A percentile compares a stretch with the other conserved stretches of the same genome.
Evolutionary conservation across 2,888 invertebrate genomes (phyloP).

Genomic region (Cabera pusaria): DNA sequence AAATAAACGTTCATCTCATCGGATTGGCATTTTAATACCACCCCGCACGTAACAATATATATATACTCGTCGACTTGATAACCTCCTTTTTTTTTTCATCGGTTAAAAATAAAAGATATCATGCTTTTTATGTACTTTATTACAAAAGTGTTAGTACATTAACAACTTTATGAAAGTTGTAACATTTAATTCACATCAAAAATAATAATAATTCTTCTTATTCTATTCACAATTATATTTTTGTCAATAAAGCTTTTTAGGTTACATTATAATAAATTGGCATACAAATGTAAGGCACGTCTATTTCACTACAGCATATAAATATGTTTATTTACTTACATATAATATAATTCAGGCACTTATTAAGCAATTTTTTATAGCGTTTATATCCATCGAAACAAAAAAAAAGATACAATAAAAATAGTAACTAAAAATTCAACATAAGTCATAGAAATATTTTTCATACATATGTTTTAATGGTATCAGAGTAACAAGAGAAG

Average conservation of each 20-base stretch:
- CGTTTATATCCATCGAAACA: too few species aligned
- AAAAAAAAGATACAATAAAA: slow-evolving; percentile 1
- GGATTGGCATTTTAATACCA: too few species aligned
- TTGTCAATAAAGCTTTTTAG: slow-evolving; percentile 34
- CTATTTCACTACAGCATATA: slow-evolving; percentile 27
- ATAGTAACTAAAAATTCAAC: too few species aligned
- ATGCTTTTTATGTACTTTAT: slow-evolving; percentile 33
- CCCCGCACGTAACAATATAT: too few species aligned
- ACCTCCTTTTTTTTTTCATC: too few species aligned
- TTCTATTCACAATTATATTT: slow-evolving; percentile 29
- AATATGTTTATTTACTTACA: too few species aligned
- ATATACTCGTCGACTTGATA: too few species aligned
- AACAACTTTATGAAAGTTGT: slow-evolving; percentile 68
- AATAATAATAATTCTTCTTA: slow-evolving; percentile 45
- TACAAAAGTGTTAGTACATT: slow-evolving; percentile 58
- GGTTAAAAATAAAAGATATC: too few species aligned
- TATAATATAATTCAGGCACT: slow-evolving; percentile 17
- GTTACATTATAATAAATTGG: slow-evolving; percentile 33
- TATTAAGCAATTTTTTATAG: slow-evolving; percentile 9
- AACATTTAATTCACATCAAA: slow-evolving; percentile 55
- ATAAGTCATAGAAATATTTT: too few species aligned
- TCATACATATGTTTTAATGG: too few species aligned
- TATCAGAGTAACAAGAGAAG: too few species aligned
- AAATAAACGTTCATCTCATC: too few species aligned
- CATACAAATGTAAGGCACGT: slow-evolving; percentile 50